phyloP scores from a whole-genome alignment of 1,140 invertebrate genomes.

The Magallana gigas region DNA sequence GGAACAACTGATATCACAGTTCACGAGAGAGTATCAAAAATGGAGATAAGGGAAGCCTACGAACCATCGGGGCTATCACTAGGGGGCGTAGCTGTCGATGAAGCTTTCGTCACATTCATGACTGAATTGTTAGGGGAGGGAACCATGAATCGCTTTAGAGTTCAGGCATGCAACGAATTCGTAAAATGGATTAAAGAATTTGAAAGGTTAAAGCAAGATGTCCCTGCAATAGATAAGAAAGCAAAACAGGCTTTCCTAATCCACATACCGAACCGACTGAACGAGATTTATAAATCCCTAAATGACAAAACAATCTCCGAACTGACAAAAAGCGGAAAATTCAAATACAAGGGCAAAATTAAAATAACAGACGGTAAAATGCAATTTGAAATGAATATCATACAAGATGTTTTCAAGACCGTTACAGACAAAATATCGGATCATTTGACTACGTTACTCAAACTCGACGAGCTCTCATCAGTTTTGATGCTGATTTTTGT shows the following conservation, averaged over 20 bases:
- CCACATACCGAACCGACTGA: not conserved
- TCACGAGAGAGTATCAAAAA: not conserved
- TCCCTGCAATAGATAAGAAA: not conserved
- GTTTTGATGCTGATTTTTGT: conserved; percentile 20
- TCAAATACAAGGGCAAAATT: conserved; percentile 14
- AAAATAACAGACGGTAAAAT: not conserved
- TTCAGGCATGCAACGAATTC: conserved; percentile 10
- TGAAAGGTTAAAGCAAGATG: conserved; percentile 3
- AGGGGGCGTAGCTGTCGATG: not conserved
- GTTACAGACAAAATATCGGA: conserved; percentile 19
- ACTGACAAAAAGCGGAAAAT: conserved; percentile 27
- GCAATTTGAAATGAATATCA: conserved; percentile 15
- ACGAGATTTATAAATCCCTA: conserved; percentile 21
- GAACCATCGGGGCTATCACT: not conserved
- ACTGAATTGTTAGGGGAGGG: not conserved
- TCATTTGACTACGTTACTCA: conserved; percentile 6
- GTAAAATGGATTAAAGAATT: conserved; percentile 22
- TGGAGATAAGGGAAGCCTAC: conserved; percentile 5
- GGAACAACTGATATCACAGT: conserved; percentile 16
- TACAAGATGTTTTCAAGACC: conserved; percentile 19
- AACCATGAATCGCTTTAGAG: conserved; percentile 15
- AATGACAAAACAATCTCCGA: conserved; percentile 29
- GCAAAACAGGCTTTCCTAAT: not conserved
- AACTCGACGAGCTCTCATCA: conserved; percentile 5
- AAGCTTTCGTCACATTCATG: conserved; percentile 8